Evolutionary conservation across 2,797 vertebrate genomes (phyloP).

Genomic region (Scolopax bukidnonensis): DNA sequence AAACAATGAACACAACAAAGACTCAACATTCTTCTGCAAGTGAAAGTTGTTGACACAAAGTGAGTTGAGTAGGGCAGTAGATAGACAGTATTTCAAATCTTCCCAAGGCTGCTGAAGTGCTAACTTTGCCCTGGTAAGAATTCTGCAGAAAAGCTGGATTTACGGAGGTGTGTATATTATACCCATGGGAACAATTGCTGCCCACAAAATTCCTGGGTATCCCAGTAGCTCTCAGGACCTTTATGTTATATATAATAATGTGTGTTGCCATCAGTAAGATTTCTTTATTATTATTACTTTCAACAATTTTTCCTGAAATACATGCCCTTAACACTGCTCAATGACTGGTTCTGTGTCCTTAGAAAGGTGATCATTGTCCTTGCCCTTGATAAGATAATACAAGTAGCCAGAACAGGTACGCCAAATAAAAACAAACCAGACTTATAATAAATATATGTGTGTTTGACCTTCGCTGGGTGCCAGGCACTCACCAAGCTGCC

Average conservation of each 20-base stretch:
- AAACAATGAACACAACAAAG: neutral
- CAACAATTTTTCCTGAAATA: neutral
- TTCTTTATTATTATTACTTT: neutral
- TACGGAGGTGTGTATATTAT: neutral
- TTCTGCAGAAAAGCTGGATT: neutral
- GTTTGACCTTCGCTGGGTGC: neutral
- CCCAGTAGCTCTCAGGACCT: neutral
- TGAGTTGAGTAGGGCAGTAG: neutral
- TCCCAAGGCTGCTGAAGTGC: neutral
- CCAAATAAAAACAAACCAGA: neutral
- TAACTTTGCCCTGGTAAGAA: neutral
- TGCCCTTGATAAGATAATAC: neutral
- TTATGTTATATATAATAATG: neutral
- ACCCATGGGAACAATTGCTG: neutral
- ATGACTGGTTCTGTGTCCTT: neutral
- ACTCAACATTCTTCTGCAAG: neutral
- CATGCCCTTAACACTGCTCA: neutral
- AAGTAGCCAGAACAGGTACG: neutral
- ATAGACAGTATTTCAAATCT: neutral
- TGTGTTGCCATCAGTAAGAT: accelerated
- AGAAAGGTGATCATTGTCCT: neutral
- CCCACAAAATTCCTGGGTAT: neutral
- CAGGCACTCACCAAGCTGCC: neutral
- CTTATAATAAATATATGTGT: neutral
- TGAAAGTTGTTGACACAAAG: neutral